Evolutionary conservation across 2,113 vertebrate genomes (phyloP).

Genomic region (Blennius ocellaris): DNA sequence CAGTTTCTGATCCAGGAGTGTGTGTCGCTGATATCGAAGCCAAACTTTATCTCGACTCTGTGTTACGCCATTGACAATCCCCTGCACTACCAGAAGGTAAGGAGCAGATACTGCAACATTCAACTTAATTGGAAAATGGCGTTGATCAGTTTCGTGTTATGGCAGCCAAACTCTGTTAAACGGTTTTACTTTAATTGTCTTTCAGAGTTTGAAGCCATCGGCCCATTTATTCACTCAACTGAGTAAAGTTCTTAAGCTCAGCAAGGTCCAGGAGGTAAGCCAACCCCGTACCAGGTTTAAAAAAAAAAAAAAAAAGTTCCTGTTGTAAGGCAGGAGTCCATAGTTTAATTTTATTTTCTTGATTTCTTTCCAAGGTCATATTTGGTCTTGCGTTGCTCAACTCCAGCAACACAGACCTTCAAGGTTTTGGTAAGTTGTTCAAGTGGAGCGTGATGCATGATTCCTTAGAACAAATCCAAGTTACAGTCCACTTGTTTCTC

Average conservation of each 20-base stretch:
- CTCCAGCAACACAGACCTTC: conserved; percentile 95
- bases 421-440: conserved; percentile 92
- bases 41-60: conserved; percentile 99
- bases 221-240: conserved; percentile 97
- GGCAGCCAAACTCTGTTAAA: background rate
- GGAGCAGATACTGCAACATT: conserved; percentile 29
- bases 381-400: conserved; percentile 98
- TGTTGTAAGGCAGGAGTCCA: background rate
- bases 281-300: background rate
- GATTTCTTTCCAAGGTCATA: conserved; percentile 88
- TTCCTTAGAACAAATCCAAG: too few species aligned
- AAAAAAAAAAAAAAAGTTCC: background rate
- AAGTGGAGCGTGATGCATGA: background rate
- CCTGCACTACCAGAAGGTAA: conserved; percentile 99
- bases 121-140: background rate
- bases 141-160: too few species aligned
- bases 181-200: conserved; percentile 44
- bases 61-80: conserved; percentile 99
- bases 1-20: conserved; percentile 99
- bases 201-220: conserved; percentile 99
- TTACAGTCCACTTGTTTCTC: too few species aligned
- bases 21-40: conserved; percentile 97
- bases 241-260: conserved; percentile 99
- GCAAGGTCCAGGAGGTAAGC: conserved; percentile 97
- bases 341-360: background rate